Evolutionary conservation across 1,140 invertebrate species (phyloP), one percentile per base, ranked within the genome.

Genomic region (Drosophila pseudoananassae): DNA sequence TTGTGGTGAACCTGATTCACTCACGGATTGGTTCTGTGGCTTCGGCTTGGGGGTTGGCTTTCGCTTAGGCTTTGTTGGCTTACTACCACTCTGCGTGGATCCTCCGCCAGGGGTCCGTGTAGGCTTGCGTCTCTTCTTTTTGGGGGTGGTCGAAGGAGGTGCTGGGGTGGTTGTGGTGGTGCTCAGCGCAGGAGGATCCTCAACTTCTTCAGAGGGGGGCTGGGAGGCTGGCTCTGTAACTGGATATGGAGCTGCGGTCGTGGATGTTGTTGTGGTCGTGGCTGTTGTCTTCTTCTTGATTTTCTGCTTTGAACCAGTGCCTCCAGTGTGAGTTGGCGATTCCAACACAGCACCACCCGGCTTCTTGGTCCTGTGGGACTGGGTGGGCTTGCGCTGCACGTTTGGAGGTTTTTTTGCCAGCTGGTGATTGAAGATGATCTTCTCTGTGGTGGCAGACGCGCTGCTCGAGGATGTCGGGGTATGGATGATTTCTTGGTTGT

Each of bases 71-170:
- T 91, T 91, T 5, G 43, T 50, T 2, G 73, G 68, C 29, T 74
- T 83, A 10, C 10, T 51, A 20, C 53, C 59, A 10, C 27, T 59
- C 6, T 49, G 47, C 20, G 49, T 36, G 40, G 66, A 9, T 14
- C n/a, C 47, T n/a, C 64, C 38, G 6, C 82, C 82, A 0, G 89
- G 90, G 0, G 85, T 76, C 23, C 84, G 78, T 9, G 88, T 91
- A 2, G 79, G 90, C 55, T 90, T 91, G 23, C 84, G 90, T 43
- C 85, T 91, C 51, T 82, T 91, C 59, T 90, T 91, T 52, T 91
- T 90, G 3, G 45, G 72, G 7, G 82, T 84, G 33, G 82, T 81
- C 8, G 51, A 6, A 0, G 57, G 40, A 0, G 84, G 54, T 10
- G 76, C 38, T 47, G 54, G 74, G 12, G 87, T 78, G 46, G 76